phyloP scores from a whole-genome alignment of 2,797 vertebrate genomes.

The Tadarida brasiliensis region DNA sequence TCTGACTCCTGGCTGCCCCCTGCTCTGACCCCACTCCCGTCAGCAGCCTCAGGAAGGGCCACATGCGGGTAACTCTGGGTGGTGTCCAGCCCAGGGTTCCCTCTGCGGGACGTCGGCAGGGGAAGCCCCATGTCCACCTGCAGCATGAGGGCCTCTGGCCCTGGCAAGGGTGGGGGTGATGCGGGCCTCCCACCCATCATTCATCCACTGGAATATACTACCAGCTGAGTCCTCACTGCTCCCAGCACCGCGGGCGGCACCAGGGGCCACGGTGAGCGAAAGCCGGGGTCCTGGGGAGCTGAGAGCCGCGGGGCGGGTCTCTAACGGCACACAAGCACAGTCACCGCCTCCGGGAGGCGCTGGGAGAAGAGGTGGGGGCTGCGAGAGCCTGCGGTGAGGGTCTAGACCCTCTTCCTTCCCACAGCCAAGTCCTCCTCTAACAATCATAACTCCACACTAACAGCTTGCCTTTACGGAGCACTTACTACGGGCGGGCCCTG shows the following conservation, averaged over 20 bases:
- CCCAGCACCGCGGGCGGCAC: accelerated
- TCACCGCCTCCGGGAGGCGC: too few species aligned
- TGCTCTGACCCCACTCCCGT: neutral
- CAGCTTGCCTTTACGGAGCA: accelerated
- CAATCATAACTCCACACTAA: accelerated
- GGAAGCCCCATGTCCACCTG: neutral
- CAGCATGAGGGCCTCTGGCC: neutral
- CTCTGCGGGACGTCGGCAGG: neutral
- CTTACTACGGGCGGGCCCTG: neutral
- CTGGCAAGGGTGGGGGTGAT: neutral
- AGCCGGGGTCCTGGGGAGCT: neutral
- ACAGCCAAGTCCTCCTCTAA: neutral
- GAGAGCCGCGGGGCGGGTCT: accelerated
- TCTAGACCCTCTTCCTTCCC: neutral
- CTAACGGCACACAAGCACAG: neutral
- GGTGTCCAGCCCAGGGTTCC: neutral
- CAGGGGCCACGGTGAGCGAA: neutral
- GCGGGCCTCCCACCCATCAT: accelerated
- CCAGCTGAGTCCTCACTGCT: neutral
- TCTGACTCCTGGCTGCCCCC: neutral
- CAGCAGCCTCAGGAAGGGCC: neutral
- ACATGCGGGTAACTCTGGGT: neutral
- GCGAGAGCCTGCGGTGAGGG: neutral
- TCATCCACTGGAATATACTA: neutral
- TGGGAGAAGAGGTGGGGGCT: neutral